These are phyloP conservation scores for Picus viridis DNA, from an alignment of 2,797 vertebrate species.

Conservation along the genomic window DNA sequence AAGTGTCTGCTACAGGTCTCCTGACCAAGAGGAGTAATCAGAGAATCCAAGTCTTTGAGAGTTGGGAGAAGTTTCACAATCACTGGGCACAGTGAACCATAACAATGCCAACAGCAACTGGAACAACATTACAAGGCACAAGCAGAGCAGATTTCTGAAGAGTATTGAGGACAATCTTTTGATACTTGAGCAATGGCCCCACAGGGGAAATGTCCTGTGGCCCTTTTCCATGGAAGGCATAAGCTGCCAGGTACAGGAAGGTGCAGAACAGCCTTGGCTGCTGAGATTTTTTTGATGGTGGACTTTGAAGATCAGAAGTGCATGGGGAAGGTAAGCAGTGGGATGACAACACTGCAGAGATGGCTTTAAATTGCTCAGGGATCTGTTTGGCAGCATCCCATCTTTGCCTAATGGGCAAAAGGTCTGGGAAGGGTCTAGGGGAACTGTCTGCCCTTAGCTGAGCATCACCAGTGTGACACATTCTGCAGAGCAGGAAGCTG, in stretches of 20 bases:
- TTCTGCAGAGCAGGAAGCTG: background rate
- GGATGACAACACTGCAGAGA: background rate
- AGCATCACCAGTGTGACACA: background rate
- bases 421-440: background rate
- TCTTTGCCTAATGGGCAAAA: background rate
- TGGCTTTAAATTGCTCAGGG: background rate
- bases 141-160: background rate
- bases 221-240: background rate
- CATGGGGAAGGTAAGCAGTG: background rate
- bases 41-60: background rate
- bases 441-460: background rate
- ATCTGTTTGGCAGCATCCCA: background rate
- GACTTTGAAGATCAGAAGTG: background rate
- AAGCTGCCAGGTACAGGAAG: accelerated
- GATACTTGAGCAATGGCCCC: background rate
- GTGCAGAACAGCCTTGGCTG: background rate
- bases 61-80: background rate
- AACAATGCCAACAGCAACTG: background rate
- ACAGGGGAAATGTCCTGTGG: background rate
- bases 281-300: background rate
- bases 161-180: background rate
- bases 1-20: background rate
- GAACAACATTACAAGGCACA: background rate
- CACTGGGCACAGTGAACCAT: background rate
- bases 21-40: background rate